Conservation (phyloP, 2,797 vertebrate genomes). For the Sylvia borin region DNA sequence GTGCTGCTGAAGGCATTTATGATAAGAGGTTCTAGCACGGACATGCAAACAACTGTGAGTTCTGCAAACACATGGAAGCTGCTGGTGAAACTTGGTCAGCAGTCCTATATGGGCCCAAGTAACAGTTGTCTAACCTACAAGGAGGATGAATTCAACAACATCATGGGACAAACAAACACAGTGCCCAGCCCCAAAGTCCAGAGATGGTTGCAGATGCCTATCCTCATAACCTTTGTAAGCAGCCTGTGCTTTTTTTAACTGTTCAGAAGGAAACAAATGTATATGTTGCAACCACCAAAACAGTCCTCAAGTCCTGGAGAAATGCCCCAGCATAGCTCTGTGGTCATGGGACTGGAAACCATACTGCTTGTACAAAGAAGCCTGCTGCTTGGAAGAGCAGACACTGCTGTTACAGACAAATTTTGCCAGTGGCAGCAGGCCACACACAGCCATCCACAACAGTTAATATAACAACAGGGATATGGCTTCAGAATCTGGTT, state of each 20-base stretch:
- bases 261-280: neutral
- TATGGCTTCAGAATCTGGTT: neutral
- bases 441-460: neutral
- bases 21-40: neutral
- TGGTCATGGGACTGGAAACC: neutral
- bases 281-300: neutral
- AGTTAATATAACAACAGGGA: neutral
- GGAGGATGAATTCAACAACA: neutral
- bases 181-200: neutral
- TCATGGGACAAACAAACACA: neutral
- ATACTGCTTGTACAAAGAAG: neutral
- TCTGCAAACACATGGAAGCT: neutral
- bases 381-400: neutral
- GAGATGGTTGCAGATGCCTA: neutral
- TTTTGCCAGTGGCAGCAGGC: neutral
- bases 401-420: neutral
- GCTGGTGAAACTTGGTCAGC: neutral
- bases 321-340: rapidly evolving
- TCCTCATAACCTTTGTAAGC: neutral
- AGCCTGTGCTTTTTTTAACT: neutral
- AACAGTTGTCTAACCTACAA: neutral
- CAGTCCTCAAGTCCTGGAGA: neutral
- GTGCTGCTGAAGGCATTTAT: neutral
- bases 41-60: neutral
- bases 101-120: neutral